Evolutionary conservation across 2,113 vertebrate genomes (phyloP).

Genomic region (Maccullochella peelii): DNA sequence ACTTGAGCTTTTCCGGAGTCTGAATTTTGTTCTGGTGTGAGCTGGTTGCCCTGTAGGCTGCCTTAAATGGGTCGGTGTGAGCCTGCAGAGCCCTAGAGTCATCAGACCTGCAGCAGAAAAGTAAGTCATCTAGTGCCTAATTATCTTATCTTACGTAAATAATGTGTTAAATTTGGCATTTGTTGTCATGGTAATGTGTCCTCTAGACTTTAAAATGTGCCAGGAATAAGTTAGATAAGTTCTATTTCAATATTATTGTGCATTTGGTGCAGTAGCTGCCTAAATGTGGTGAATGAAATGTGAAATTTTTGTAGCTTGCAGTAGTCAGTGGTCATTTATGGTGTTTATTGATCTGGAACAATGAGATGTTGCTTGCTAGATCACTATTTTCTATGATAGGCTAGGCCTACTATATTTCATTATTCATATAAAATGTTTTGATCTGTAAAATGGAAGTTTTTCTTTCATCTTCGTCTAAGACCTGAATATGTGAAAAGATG

Average conservation of each 20-base stretch:
- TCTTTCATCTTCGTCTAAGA: background rate
- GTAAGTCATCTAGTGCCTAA: constrained; percentile 53
- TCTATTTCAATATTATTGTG: background rate
- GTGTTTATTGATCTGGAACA: constrained; percentile 3
- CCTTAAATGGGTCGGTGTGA: constrained; percentile 61
- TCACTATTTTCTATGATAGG: background rate
- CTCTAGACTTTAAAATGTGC: background rate
- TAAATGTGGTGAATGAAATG: background rate
- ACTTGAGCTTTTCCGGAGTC: constrained; percentile 48
- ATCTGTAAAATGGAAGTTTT: background rate
- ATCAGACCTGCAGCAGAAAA: constrained; percentile 57
- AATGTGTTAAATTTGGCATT: constrained; percentile 37
- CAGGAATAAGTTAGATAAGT: background rate
- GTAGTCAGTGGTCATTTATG: background rate
- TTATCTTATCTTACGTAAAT: constrained; percentile 30
- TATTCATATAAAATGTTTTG: background rate
- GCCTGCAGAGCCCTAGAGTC: constrained; percentile 44
- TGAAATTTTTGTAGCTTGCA: background rate
- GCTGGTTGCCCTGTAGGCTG: constrained; percentile 47
- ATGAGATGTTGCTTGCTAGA: background rate
- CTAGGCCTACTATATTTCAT: background rate
- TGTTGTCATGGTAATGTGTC: constrained; percentile 14
- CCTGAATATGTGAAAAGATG: background rate
- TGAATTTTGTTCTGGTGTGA: constrained; percentile 50
- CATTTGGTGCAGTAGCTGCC: background rate